Percentiles rank a stretch among this genome's conserved stretches.
Evolutionary conservation across 2,113 vertebrate species (phyloP).

Genomic region (Bagarius yarrelli): DNA sequence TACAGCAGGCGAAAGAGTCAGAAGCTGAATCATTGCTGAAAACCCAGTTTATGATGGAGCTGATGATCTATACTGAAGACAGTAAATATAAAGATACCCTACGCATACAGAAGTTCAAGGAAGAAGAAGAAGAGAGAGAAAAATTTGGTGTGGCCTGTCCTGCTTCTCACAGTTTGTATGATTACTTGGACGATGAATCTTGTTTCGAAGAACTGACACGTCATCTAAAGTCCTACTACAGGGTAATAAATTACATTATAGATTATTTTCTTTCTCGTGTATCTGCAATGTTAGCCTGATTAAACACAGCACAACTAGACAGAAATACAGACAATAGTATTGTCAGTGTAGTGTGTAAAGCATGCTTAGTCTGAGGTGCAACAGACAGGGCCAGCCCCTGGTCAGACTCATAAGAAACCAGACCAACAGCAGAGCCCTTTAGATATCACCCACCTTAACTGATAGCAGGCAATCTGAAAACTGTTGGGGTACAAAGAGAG

Average conservation of each 20-base stretch:
- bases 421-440: too few species aligned
- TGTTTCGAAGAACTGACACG: conserved; percentile 60
- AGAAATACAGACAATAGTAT: too few species aligned
- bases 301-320: too few species aligned
- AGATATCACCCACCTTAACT: too few species aligned
- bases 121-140: neutral
- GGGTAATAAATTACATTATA: conserved; percentile 49
- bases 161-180: neutral
- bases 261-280: too few species aligned
- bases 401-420: too few species aligned
- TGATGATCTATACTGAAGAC: conserved; percentile 82
- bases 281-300: too few species aligned
- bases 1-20: conserved; percentile 63
- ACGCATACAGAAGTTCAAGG: neutral
- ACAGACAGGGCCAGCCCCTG: too few species aligned
- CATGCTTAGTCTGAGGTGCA: too few species aligned
- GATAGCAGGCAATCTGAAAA: too few species aligned
- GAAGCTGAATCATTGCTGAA: conserved; percentile 68
- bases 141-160: neutral
- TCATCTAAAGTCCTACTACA: conserved; percentile 65
- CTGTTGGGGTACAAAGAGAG: too few species aligned
- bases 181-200: neutral
- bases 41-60: conserved; percentile 84
- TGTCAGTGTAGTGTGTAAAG: too few species aligned
- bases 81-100: conserved; percentile 61